Percentiles rank a stretch among this genome's conserved stretches.
Conservation (phyloP, 2,797 vertebrate species). For the Dendrocincla tyrannina region DNA sequence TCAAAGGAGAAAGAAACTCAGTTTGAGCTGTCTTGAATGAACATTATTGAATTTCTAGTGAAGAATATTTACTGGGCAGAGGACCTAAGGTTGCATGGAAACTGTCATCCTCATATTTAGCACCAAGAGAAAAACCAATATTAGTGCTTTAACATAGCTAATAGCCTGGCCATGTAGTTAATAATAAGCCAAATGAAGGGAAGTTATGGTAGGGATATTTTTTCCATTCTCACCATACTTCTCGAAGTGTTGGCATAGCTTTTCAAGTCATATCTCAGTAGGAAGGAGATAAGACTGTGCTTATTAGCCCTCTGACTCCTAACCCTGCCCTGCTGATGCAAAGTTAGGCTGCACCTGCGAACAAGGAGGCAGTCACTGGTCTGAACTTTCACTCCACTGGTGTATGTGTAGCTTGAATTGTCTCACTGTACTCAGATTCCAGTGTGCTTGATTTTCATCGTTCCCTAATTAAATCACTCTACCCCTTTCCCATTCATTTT, state of each 20-base stretch:
- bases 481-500: neutral
- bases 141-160: neutral
- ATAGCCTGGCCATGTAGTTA: neutral
- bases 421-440: neutral
- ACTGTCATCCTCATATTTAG: neutral
- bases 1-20: neutral
- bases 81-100: neutral
- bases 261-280: neutral
- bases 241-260: neutral
- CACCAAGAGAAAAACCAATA: neutral
- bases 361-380: neutral
- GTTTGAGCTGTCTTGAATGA: neutral
- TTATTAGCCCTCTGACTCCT: neutral
- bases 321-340: neutral
- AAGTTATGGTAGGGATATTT: neutral
- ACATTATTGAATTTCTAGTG: neutral
- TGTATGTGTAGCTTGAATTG: neutral
- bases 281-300: neutral
- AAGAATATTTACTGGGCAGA: neutral
- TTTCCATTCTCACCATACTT: neutral
- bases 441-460: neutral
- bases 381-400: neutral
- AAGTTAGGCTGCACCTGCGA: neutral
- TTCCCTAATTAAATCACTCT: neutral
- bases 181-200: neutral